Evolutionary conservation across 2,113 vertebrate genomes (phyloP).

Genomic region (Syngnathoides biaculeatus): DNA sequence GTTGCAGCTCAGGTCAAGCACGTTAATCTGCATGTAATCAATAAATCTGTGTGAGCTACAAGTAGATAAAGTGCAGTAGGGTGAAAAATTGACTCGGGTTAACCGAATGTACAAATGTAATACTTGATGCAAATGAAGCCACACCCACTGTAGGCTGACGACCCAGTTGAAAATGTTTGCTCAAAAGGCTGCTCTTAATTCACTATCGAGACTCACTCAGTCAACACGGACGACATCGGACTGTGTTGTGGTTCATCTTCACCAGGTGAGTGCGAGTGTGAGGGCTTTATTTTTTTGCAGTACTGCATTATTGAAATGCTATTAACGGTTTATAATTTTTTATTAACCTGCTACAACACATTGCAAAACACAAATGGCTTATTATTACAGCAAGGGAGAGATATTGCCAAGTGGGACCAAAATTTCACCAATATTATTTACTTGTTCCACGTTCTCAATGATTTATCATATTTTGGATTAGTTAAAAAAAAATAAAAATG

Average conservation of each 20-base stretch:
- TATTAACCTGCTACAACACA: not conserved
- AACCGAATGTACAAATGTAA: slow-evolving; percentile 8
- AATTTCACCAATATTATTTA: no score
- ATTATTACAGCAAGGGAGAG: no score
- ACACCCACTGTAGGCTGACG: slow-evolving; percentile 29
- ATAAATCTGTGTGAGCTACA: slow-evolving; percentile 11
- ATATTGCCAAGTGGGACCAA: no score
- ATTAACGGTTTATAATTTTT: not conserved
- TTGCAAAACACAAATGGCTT: no score
- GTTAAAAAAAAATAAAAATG: no score
- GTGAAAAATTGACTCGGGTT: slow-evolving; percentile 49
- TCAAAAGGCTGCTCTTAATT: slow-evolving; percentile 44
- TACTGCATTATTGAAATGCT: not conserved
- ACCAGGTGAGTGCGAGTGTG: not conserved
- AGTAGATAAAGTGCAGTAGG: slow-evolving; percentile 27
- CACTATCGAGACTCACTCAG: slow-evolving; percentile 22
- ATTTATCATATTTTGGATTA: no score
- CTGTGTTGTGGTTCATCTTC: not conserved
- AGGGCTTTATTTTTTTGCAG: not conserved
- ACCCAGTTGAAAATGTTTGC: slow-evolving; percentile 41
- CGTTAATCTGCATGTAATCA: not conserved
- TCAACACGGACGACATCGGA: slow-evolving; percentile 20
- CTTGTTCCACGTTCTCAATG: no score
- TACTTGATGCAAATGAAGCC: slow-evolving; percentile 4
- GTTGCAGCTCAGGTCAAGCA: not conserved